These are phyloP conservation scores for Pterocles orientalis DNA, from an alignment of 2,113 vertebrate species.

Conservation along the genomic window DNA sequence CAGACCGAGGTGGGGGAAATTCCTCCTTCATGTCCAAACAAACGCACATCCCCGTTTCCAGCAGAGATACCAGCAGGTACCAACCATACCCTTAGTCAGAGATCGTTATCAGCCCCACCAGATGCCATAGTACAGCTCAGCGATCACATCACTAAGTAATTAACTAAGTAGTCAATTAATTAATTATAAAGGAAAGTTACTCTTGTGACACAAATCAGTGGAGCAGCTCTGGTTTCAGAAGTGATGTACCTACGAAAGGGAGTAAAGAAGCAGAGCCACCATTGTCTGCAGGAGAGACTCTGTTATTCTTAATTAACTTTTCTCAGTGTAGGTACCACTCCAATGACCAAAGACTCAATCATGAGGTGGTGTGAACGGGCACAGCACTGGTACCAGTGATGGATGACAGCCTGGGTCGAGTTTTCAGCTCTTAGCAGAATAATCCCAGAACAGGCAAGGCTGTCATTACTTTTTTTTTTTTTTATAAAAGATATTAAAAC, in stretches of 20 bases:
- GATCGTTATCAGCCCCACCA: neutral
- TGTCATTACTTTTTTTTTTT: neutral
- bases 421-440: neutral
- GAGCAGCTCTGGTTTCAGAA: constrained; percentile 52
- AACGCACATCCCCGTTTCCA: neutral
- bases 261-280: neutral
- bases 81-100: neutral
- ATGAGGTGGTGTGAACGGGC: neutral
- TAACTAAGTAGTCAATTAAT: constrained; percentile 66
- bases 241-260: constrained; percentile 7
- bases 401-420: neutral
- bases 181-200: constrained; percentile 66
- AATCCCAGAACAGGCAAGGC: neutral
- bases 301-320: constrained; percentile 61
- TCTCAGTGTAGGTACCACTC: constrained; percentile 1
- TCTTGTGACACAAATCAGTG: constrained; percentile 37
- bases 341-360: neutral
- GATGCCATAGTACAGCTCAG: neutral
- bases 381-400: neutral
- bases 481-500: neutral
- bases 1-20: fast-evolving
- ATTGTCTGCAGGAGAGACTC: neutral
- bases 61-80: neutral
- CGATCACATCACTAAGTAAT: constrained; percentile 5
- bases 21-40: neutral